Conservation (phyloP, 2,888 invertebrate species). For the Nomada goodeniana region DNA sequence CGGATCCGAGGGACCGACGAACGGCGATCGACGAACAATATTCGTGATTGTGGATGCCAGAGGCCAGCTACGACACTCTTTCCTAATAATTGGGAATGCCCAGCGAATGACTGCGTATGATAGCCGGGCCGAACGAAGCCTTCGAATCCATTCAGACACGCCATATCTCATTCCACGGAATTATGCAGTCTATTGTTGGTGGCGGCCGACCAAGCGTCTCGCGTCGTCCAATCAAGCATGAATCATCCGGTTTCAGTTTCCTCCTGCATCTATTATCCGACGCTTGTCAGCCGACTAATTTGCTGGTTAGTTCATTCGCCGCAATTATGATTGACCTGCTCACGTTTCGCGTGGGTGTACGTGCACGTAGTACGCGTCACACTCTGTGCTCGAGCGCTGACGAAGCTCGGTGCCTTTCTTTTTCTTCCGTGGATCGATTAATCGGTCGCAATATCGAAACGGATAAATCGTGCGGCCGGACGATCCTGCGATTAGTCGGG, state of each 20-base stretch:
- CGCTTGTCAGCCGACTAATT: slow-evolving; percentile 78
- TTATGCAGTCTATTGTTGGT: slow-evolving; percentile 75
- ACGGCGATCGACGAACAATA: slow-evolving; percentile 40
- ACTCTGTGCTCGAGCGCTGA: not conserved
- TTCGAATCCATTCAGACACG: slow-evolving; percentile 61
- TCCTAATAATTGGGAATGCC: slow-evolving; percentile 41
- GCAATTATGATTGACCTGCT: slow-evolving; percentile 68
- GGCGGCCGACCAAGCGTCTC: slow-evolving; percentile 72
- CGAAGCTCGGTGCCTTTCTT: not conserved
- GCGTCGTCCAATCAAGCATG: slow-evolving; percentile 75
- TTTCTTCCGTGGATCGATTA: too few relatives aligned
- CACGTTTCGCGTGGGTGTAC: not conserved
- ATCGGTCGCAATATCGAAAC: not conserved
- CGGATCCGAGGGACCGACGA: not conserved
- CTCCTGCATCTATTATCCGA: slow-evolving; percentile 76
- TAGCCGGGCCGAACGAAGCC: slow-evolving; percentile 55
- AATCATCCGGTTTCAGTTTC: slow-evolving; percentile 78
- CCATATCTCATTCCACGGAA: slow-evolving; percentile 72
- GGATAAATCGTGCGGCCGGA: too few relatives aligned
- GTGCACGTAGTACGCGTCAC: not conserved
- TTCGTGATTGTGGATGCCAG: slow-evolving; percentile 27
- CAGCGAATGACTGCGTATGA: slow-evolving; percentile 44
- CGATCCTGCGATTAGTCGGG: too few relatives aligned
- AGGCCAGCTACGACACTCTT: slow-evolving; percentile 25
- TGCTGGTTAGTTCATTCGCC: slow-evolving; percentile 74